Evolutionary conservation across 2,888 invertebrate genomes (phyloP), one percentile per base, ranked within the genome.

Genomic region (Meandrusa payeni): DNA sequence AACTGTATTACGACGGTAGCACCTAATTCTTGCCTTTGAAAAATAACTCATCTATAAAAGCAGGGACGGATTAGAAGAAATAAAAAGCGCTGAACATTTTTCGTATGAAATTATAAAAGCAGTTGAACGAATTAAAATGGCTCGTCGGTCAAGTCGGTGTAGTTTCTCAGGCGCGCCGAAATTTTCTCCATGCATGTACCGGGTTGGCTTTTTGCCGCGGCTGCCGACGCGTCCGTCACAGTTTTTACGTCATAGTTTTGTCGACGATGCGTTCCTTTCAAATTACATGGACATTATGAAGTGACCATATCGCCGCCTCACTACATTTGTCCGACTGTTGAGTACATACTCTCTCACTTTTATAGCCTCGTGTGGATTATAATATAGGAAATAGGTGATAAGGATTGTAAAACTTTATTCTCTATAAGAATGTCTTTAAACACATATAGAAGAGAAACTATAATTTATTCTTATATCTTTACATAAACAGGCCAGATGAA

Each of bases 181-280:
- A 39, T 37, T 39, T 57, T 63, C 67, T 63, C 63, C 64, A 54
- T 51, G 41, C 7, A 5, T 4, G 32, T 34, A 7, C 2, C 29
- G 3, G 26, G 26, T 23, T 19, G 45, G 22, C 28, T 36, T 27
- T 47, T 46, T 31, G 33, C 43, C 41, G 39, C 50, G 51, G 37
- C 43, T 43, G 43, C 43, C 43, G 48, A 34, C 39, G 58, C 55
- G 61, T 51, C 57, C 64, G 72, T 75, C 75, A 76, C 73, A 76
- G 80, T 85, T 85, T 83, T 85, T 83, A 65, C 67, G 52, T 52
- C 57, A 55, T 59, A 58, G 62, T 65, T 61, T 62, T 60, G 69
- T 67, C 62, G 46, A 52, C 52, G 64, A 53, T 67, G 63, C 78
- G 82, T 81, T 81, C 82, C 77, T 57, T 56, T 69, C 60, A 81